Base-by-base conservation (phyloP, 1,140 invertebrate genomes). In the Drosophila parvula region DNA sequence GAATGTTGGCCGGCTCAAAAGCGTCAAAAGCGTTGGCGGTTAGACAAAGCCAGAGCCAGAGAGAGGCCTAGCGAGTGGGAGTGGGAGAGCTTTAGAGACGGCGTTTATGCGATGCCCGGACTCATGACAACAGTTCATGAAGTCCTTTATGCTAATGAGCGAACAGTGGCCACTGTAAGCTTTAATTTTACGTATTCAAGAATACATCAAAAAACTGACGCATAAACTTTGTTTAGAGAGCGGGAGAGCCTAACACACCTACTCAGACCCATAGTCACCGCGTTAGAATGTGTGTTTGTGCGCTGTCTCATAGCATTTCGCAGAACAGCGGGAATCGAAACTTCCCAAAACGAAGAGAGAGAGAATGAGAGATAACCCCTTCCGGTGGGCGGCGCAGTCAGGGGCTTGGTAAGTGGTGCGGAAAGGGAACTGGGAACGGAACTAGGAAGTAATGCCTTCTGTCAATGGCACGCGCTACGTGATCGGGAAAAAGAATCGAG, bases 271-370 rank as follows among this genome's bases (percentile, higher is more conserved):
- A 63, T 22, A 69, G 64, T 74, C 56, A 74, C 43, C 50, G 18
- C 41, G 18, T 36, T 18, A 36, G 36, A 53, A 62, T 48, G 57
- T 50, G 34, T 34, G 43, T 51, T 11, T 62, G 38, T 45, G 32
- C 22, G 71, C 40, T 76, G 74, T 76, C 73, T 76, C 74, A 76
- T 76, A 74, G 47, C 55, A 76, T 59, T 76, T 76, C 73, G 53
- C 38, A 67, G 74, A 76, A 76, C 53, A 34, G 50, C 41, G 68
- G 51, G 51, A 75, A 74, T 64, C 28, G 32, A 41, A 63, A 43
- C 71, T 62, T 34, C 70, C 51, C 62, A 41, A 43, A 36, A 22
- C 45, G 57, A 7, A 51, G 28, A 69, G 14, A 41, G 40, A 18
- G 16, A 18, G 43, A 53, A 16, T 9, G 18, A 61, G 11, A 34